These are phyloP conservation scores for Bubalus kerabau DNA, from an alignment of 2,113 vertebrate genomes.

Conservation along the genomic window DNA sequence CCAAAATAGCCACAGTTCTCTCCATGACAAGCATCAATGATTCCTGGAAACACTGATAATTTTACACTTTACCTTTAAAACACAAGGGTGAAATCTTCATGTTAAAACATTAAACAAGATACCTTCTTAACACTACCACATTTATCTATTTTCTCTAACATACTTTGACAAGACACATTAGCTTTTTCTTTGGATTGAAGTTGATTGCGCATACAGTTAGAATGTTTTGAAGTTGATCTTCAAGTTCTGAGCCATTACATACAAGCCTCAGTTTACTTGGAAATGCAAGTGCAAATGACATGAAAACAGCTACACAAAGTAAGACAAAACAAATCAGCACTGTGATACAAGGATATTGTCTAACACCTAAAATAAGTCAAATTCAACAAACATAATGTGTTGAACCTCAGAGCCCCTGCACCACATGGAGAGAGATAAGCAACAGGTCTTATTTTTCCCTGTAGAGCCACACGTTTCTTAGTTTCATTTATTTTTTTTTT, in stretches of 20 bases:
- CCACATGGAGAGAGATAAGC: neutral
- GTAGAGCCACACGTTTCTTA: neutral
- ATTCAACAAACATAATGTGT: neutral
- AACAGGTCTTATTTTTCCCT: neutral
- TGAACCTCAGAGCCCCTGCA: neutral
- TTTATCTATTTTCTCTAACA: neutral
- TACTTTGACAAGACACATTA: neutral
- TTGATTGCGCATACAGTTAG: neutral
- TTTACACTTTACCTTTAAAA: neutral
- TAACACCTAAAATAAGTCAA: neutral
- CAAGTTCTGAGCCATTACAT: neutral
- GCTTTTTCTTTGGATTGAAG: neutral
- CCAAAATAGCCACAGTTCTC: neutral
- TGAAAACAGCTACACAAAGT: neutral
- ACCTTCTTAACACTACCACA: neutral
- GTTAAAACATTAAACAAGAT: neutral
- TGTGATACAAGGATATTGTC: neutral
- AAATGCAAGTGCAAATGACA: neutral
- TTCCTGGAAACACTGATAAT: neutral
- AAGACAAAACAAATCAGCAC: neutral
- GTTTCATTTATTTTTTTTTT: slow-evolving; percentile 56
- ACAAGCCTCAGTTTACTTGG: neutral
- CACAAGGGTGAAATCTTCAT: neutral
- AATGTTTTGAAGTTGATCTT: neutral
- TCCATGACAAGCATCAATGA: neutral